phyloP scores from a whole-genome alignment of 2,113 vertebrate species.

The Leptodactylus fuscus region DNA sequence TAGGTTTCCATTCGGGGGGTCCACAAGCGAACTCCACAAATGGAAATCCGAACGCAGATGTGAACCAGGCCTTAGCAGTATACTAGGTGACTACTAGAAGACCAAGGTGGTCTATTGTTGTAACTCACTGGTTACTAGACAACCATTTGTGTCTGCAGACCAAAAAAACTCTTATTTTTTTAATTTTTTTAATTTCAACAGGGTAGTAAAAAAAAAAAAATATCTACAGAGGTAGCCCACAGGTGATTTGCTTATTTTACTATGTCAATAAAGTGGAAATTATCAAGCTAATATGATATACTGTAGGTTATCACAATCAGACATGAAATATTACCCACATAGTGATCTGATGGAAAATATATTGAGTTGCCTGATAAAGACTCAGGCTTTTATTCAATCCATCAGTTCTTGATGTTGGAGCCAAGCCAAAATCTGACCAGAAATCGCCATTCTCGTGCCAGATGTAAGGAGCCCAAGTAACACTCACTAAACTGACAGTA shows the following conservation, averaged over 20 bases:
- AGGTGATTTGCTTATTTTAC: neutral
- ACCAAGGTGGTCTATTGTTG: too few species aligned
- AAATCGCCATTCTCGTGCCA: slow-evolving; percentile 7
- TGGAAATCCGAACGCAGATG: too few species aligned
- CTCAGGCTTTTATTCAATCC: slow-evolving; percentile 20
- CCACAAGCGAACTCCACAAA: too few species aligned
- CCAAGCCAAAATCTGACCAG: neutral
- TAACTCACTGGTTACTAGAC: too few species aligned
- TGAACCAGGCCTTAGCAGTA: too few species aligned
- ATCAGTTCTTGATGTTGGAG: slow-evolving; percentile 37
- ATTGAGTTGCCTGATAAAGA: slow-evolving; percentile 31
- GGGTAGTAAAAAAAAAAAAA: too few species aligned
- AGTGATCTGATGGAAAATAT: slow-evolving; percentile 19
- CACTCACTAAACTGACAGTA: slow-evolving; percentile 26
- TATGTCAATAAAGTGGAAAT: slow-evolving; percentile 4
- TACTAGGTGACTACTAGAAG: too few species aligned
- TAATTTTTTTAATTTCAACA: too few species aligned
- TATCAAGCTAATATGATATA: slow-evolving; percentile 23
- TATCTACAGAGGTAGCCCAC: too few species aligned
- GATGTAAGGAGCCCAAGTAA: neutral
- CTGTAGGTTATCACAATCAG: slow-evolving; percentile 41
- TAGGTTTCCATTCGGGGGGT: too few species aligned
- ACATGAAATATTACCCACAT: slow-evolving; percentile 38
- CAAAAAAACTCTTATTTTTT: too few species aligned
- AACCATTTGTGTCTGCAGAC: too few species aligned